Conservation (phyloP, 2,888 invertebrate species). For the Lottia gigantea region DNA sequence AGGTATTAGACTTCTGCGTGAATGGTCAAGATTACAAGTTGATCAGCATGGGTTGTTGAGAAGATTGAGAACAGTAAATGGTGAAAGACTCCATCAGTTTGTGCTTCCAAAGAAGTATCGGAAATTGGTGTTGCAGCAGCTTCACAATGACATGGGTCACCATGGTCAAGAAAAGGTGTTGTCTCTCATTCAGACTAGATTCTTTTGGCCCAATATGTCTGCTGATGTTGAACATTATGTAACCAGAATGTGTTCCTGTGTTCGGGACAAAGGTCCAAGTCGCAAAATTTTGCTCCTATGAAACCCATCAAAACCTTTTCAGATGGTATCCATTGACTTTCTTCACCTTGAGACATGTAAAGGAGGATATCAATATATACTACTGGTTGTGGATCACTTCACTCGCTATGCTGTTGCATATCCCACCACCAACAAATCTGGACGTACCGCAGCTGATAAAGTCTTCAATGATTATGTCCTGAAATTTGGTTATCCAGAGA, state of each 20-base stretch:
- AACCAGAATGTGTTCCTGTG: constrained; percentile 15
- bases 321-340: constrained; percentile 25
- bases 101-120: constrained; percentile 22
- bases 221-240: constrained; percentile 21
- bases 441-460: constrained; percentile 29
- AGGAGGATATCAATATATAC: constrained; percentile 21
- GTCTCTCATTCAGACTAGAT: constrained; percentile 19
- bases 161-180: constrained; percentile 17
- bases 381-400: constrained; percentile 17
- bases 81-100: constrained; percentile 7
- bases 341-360: constrained; percentile 20
- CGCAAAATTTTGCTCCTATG: constrained; percentile 1
- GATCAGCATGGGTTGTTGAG: constrained; percentile 9
- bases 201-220: constrained; percentile 29
- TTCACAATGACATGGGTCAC: constrained; percentile 27
- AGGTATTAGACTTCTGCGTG: constrained; percentile 6
- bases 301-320: constrained; percentile 22
- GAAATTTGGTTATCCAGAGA: constrained; percentile 31
- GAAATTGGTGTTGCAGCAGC: constrained; percentile 10
- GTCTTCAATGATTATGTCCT: constrained; percentile 33
- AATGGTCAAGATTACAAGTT: constrained; percentile 14
- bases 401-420: constrained; percentile 17
- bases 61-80: neutral
- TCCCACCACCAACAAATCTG: constrained; percentile 14
- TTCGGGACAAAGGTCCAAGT: constrained; percentile 21